Conservation (phyloP, 2,113 vertebrate species). For the Dolichallabes microphthalmus region DNA sequence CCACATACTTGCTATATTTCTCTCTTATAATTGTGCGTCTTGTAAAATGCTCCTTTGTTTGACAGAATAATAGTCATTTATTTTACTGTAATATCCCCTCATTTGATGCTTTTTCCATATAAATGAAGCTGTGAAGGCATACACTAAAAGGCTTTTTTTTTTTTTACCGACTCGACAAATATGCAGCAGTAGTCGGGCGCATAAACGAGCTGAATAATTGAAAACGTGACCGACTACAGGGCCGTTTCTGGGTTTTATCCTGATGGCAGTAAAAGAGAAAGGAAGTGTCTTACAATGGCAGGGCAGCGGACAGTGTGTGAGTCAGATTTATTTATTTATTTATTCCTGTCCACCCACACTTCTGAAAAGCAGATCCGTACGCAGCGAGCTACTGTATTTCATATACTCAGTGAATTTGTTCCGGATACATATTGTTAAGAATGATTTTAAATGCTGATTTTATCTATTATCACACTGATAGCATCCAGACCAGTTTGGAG, state of each 20-base stretch:
- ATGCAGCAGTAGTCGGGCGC: constrained; percentile 35
- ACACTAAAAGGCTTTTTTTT: background rate
- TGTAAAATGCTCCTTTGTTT: constrained; percentile 29
- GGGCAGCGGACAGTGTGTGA: constrained; percentile 11
- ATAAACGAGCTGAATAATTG: constrained; percentile 57
- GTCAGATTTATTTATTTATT: background rate
- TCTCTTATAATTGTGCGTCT: constrained; percentile 14
- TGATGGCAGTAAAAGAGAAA: constrained; percentile 25
- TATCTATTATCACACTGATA: background rate
- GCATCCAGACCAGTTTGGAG: background rate
- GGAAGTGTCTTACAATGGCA: constrained; percentile 29
- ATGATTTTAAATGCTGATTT: background rate
- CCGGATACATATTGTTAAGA: background rate
- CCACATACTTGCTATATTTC: background rate
- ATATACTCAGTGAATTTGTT: background rate
- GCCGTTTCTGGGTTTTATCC: constrained; percentile 41
- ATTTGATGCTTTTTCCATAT: constrained; percentile 1
- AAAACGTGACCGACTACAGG: constrained; percentile 50
- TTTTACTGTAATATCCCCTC: background rate
- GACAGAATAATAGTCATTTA: constrained; percentile 28
- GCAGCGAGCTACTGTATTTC: background rate
- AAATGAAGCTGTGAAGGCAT: constrained; percentile 19
- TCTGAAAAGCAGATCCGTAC: background rate
- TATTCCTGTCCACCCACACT: constrained; percentile 4
- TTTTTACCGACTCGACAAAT: constrained; percentile 24